A percentile compares a stretch with the other conserved stretches of the same genome.
Evolutionary conservation across 2,888 invertebrate genomes (phyloP).

Genomic region (Chironomus riparius): DNA sequence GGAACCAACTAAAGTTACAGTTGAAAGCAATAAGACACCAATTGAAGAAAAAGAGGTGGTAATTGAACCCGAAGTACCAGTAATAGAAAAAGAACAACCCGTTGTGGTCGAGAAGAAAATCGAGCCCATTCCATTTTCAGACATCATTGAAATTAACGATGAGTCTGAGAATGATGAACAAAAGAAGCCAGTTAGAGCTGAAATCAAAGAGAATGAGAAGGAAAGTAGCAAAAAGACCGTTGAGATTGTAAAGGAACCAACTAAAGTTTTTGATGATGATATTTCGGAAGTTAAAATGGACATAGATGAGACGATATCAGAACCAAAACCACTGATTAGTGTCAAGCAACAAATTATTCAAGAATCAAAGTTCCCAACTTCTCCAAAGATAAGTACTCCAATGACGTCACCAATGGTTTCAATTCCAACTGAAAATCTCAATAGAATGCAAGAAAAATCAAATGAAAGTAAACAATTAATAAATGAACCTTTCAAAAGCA

Average conservation of each 20-base stretch:
- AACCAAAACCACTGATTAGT: neutral
- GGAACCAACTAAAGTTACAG: too few relatives aligned
- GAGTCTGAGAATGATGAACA: too few relatives aligned
- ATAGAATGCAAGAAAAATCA: neutral
- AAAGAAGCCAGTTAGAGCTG: too few relatives aligned
- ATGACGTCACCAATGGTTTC: slow-evolving; percentile 19
- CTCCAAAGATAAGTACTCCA: neutral
- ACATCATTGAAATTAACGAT: too few relatives aligned
- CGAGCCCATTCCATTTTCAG: neutral
- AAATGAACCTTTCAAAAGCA: neutral
- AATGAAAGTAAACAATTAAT: neutral
- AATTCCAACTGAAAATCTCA: slow-evolving; percentile 21
- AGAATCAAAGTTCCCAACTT: neutral
- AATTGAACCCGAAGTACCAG: neutral
- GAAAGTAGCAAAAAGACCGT: too few relatives aligned
- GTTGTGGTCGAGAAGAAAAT: neutral
- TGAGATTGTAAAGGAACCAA: too few relatives aligned
- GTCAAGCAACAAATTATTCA: neutral
- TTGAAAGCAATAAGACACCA: too few relatives aligned
- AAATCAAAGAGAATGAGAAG: too few relatives aligned
- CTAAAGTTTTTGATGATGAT: neutral
- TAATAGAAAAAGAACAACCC: neutral
- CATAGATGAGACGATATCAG: neutral
- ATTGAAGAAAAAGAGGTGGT: too few relatives aligned
- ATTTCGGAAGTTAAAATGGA: neutral